These are phyloP conservation scores for Drosophila mauritiana DNA, from an alignment of 1,140 invertebrate species.

Conservation along the genomic window DNA sequence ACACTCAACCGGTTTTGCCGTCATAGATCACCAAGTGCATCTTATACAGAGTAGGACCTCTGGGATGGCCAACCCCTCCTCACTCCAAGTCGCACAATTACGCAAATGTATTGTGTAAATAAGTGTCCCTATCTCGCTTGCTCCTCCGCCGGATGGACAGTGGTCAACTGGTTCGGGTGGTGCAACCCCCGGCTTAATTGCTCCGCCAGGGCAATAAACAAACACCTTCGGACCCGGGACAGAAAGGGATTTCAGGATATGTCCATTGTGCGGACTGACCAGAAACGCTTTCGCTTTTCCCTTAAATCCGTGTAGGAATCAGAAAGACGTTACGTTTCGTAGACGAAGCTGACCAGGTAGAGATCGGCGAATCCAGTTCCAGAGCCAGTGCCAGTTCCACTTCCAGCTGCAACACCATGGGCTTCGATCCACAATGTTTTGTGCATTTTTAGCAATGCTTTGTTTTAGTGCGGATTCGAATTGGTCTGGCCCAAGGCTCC, in stretches of 20 bases:
- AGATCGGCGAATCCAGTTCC: constrained; percentile 32
- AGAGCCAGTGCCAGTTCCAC: constrained; percentile 22
- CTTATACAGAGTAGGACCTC: neutral
- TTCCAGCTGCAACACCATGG: constrained; percentile 49
- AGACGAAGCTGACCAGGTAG: constrained; percentile 22
- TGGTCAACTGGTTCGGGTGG: constrained; percentile 54
- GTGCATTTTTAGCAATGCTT: constrained; percentile 33
- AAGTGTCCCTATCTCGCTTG: constrained; percentile 37
- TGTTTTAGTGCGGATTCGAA: constrained; percentile 41
- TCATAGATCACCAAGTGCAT: constrained; percentile 53
- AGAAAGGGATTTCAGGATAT: constrained; percentile 48
- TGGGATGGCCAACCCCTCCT: neutral
- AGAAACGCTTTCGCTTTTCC: constrained; percentile 41
- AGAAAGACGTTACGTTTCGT: constrained; percentile 55
- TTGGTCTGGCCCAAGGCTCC: constrained; percentile 47
- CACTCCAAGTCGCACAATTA: constrained; percentile 39
- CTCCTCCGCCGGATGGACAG: constrained; percentile 35
- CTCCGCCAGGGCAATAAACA: constrained; percentile 54
- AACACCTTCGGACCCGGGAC: constrained; percentile 48
- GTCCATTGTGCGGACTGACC: constrained; percentile 40
- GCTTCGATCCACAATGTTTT: constrained; percentile 44
- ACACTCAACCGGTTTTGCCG: constrained; percentile 49
- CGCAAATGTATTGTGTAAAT: constrained; percentile 68
- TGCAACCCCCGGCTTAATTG: constrained; percentile 64
- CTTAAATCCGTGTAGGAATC: neutral